Evolutionary conservation across 2,113 vertebrate species (phyloP), one percentile per base, ranked within the genome.

Genomic region (Cyprinodon brontotheroides): DNA sequence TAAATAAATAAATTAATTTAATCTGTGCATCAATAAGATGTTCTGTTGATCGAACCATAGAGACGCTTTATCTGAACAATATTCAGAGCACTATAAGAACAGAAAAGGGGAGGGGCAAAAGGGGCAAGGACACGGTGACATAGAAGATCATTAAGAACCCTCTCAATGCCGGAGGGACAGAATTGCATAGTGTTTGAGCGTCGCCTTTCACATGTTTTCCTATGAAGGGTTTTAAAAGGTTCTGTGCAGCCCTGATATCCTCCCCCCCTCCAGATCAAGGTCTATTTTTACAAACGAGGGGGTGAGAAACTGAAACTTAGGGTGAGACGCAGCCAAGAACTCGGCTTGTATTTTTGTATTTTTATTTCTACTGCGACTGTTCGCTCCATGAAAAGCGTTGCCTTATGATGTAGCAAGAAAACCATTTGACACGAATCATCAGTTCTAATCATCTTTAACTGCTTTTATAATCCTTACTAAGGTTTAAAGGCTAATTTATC

Each of bases 161-260:
- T 67, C 60, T 3, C 36, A 53, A 74, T 39, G 84, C 68, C 10
- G 47, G n/a, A 3, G 79, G 53, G 59, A 17, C 78, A 77, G 82
- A 53, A 78, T 91, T 92, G 91, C 91, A 91, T 91, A 92, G 91
- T 83, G 87, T 48, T 53, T 79, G 77, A 43, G 72, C 75, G 39
- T 86, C 39, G 3, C 72, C 50, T 53, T 65, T 75, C 41, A 4
- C 9, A 45, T 65, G 12, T 78, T 75, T 71, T 83, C 64, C 38
- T 70, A 38, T 3, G 17, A 53, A 75, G 79, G 20, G 14, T 36
- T 75, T 43, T 77, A 10, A 70, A 48, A 47, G 39, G 69, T 80
- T 73, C 66, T 74, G 81, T 22, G 37, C 65, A 50, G 22, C 66
- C 68, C 74, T 71, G 61, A 73, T 82, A 11, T 9, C 38, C 66